Evolutionary conservation across 2,888 invertebrate species (phyloP), one percentile per base, ranked within the genome.

Genomic region (Eupithecia tripunctaria): DNA sequence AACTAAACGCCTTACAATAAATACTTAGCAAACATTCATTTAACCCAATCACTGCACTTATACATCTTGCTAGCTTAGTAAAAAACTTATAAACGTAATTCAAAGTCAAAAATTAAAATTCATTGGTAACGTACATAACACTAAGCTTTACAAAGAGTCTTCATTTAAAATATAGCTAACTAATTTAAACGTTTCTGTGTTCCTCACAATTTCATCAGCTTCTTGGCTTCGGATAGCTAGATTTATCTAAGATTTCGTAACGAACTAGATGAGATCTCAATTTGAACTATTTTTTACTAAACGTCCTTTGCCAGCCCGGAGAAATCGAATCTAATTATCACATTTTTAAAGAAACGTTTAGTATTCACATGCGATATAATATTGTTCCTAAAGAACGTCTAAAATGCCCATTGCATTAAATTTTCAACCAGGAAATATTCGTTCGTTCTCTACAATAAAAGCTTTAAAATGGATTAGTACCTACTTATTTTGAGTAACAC

Each of bases 261-360:
- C 89, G 86, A 90, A 91, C 90, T 92, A 85, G 89, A 89, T 94
- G 94, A 94, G 94, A 94, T 94, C 94, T 92, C 86, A 90, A 90
- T 93, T 94, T 94, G 92, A 94, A 94, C 94, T 93, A 90, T 90
- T 86, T 85, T 90, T 88, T 86, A 90, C 85, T 87, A 88, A 92
- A 91, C 90, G 88, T 88, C 83, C 86, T 84, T 82, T 85, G 81
- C 81, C 82, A 84, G 85, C 82, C 84, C 88, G 89, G 87, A 88
- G 80, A 85, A 84, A 88, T 89, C 90, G 88, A 89, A 89, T 86
- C 86, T 87, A 89, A 90, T 90, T 91, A 93, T 93, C 93, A 94
- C 93, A 92, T 88, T 89, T 32, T 85, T 83, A 82, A 81, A 87
- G 84, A 88, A 87, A 90, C 85, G 84, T 88, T 88, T 84, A 89